phyloP scores from a whole-genome alignment of 2,113 vertebrate genomes.

The Orycteropus afer region DNA sequence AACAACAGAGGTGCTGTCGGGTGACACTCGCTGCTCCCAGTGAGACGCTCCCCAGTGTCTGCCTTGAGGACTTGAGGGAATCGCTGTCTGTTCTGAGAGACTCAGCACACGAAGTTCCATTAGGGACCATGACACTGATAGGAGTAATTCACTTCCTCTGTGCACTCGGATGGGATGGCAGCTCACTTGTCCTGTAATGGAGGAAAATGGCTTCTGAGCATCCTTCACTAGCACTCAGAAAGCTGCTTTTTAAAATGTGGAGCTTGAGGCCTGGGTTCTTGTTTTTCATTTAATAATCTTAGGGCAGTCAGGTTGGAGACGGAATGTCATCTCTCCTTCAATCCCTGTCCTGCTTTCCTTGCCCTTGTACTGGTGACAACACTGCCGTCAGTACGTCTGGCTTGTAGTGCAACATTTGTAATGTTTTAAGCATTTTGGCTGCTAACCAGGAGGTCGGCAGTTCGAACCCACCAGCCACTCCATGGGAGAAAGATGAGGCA shows the following conservation, averaged over 20 bases:
- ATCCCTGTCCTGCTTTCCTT: neutral
- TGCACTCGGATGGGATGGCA: neutral
- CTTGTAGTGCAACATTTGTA: too few species aligned
- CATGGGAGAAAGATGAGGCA: too few species aligned
- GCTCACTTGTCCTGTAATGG: neutral
- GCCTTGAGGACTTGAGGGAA: neutral
- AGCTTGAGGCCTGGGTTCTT: constrained; percentile 27
- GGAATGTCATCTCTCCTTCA: neutral
- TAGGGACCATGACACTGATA: neutral
- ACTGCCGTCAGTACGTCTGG: neutral
- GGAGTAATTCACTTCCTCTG: neutral
- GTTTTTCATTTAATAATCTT: constrained; percentile 12
- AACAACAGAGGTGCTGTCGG: neutral
- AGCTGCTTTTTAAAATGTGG: neutral
- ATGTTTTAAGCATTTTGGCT: too few species aligned
- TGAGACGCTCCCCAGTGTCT: neutral
- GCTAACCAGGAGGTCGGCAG: too few species aligned
- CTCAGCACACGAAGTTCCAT: neutral
- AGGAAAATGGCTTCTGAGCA: neutral
- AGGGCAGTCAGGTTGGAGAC: neutral
- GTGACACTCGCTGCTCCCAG: neutral
- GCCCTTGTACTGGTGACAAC: neutral
- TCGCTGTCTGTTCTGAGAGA: neutral
- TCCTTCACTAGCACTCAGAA: neutral
- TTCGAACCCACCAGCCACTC: too few species aligned